Evolutionary conservation across 2,888 invertebrate species (phyloP).

Genomic region (Mesodorylaimus sp.): DNA sequence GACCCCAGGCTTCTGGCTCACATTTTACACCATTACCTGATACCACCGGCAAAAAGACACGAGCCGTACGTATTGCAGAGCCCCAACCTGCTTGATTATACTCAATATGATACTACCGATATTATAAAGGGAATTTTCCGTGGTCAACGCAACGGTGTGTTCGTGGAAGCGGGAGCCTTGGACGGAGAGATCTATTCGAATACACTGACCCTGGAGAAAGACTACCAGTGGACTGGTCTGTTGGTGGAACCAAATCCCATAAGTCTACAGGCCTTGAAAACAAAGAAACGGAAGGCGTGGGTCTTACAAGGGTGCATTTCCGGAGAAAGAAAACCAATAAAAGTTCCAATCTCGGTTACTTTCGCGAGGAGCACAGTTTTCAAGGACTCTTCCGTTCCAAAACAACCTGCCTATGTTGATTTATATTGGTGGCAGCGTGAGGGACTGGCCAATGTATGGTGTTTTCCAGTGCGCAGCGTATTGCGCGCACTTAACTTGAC

Average conservation of each 20-base stretch:
- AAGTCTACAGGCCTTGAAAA: conserved; percentile 6
- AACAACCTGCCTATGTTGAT: background rate
- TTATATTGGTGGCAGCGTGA: background rate
- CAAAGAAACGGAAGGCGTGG: conserved; percentile 9
- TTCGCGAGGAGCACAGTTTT: no score
- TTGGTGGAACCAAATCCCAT: conserved; percentile 10
- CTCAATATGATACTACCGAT: no score
- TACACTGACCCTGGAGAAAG: conserved; percentile 9
- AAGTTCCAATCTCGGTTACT: conserved; percentile 7
- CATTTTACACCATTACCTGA: background rate
- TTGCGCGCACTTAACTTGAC: background rate
- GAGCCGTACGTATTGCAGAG: no score
- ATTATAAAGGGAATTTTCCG: no score
- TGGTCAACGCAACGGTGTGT: conserved; percentile 7
- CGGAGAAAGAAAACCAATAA: background rate
- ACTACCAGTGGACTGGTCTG: conserved; percentile 11
- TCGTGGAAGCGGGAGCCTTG: conserved; percentile 12
- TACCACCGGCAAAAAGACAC: conserved; percentile 1
- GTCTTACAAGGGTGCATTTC: conserved; percentile 7
- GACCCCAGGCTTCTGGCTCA: conserved; percentile 3
- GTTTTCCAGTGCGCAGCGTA: conserved; percentile 1
- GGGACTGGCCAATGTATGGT: background rate
- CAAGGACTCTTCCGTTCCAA: no score
- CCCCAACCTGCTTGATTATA: no score
- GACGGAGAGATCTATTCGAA: conserved; percentile 13